Conservation (phyloP, 2,113 vertebrate species). For the Phasianus colchicus region DNA sequence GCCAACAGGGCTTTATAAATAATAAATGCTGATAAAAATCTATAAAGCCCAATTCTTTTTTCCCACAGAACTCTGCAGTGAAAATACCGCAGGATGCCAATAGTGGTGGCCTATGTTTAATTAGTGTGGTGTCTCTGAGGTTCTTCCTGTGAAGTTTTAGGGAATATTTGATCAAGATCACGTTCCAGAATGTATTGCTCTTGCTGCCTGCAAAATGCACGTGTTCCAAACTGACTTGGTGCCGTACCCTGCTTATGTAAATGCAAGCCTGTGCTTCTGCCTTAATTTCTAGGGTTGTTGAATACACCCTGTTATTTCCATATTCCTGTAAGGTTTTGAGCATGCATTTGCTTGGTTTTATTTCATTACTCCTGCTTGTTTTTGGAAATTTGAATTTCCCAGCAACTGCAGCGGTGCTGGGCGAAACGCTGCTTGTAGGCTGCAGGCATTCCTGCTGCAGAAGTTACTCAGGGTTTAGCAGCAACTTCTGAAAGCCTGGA, state of each 20-base stretch:
- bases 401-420: not conserved
- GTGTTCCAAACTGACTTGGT: not conserved
- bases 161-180: slow-evolving; percentile 14
- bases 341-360: slow-evolving; percentile 44
- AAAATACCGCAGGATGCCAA: slow-evolving; percentile 1
- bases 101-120: not conserved
- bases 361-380: slow-evolving; percentile 37
- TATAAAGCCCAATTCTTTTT: slow-evolving; percentile 48
- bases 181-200: not conserved
- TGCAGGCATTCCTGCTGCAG: slow-evolving; percentile 23
- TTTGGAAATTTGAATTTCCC: slow-evolving; percentile 58
- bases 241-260: slow-evolving; percentile 41
- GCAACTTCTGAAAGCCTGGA: slow-evolving; percentile 23
- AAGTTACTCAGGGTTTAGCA: slow-evolving; percentile 7
- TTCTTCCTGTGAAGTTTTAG: slow-evolving; percentile 13
- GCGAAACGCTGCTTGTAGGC: not conserved
- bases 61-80: slow-evolving; percentile 34
- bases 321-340: slow-evolving; percentile 28
- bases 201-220: not conserved
- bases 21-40: slow-evolving; percentile 67
- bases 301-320: slow-evolving; percentile 54
- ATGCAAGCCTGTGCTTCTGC: not conserved
- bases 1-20: slow-evolving; percentile 59
- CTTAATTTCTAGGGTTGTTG: slow-evolving; percentile 27
- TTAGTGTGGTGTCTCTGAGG: not conserved